Base-by-base conservation (phyloP, 2,888 invertebrate genomes). In the Acanthosepion pharaonis region DNA sequence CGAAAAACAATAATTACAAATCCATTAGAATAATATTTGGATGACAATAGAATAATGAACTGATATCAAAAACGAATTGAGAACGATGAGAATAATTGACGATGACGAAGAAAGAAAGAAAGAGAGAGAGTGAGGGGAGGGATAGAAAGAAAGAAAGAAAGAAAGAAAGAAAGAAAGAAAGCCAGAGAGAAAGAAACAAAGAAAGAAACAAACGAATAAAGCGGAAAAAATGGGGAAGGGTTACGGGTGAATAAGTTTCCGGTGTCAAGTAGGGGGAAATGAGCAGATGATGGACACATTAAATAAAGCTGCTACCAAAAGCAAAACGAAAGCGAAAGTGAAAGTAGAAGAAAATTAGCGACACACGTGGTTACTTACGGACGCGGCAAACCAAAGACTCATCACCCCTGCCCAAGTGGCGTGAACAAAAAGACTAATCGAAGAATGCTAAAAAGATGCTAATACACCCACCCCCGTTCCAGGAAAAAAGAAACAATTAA, bases 201-300 rank as follows among this genome's bases (percentile, higher is more conserved):
- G n/a, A 78, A 33, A 78, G 15, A 33, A n/a, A 25, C 23, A 8
- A 25, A 8, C 8, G 25, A 25, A 8, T 8, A 64, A 5, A 64
- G 6, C 25, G 15, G 53, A 23, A 28, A 11, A 78, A 78, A 28
- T 8, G n/a, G n/a, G 59, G n/a, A 78, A 78, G 33, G 11, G n/a
- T 3, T 8, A 78, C 3, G 78, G n/a, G 11, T 15, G 78, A 78
- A 33, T 9, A 78, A n/a, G n/a, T 78, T 78, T 78, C 78, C 78
- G 33, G n/a, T 78, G 78, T 78, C n/a, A 78, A 78, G n/a, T 78
- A 28, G n/a, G 20, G 11, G 78, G n/a, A 78, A 33, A 33, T 33
- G 78, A 78, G 78, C 78, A 78, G 78, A 78, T 78, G 78, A 78
- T 78, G 78, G 78, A 78, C 78, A 78, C n/a, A 78, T 78, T 78